Evolutionary conservation across 1,140 invertebrate species (phyloP).

Genomic region (Drosophila pectinifera): DNA sequence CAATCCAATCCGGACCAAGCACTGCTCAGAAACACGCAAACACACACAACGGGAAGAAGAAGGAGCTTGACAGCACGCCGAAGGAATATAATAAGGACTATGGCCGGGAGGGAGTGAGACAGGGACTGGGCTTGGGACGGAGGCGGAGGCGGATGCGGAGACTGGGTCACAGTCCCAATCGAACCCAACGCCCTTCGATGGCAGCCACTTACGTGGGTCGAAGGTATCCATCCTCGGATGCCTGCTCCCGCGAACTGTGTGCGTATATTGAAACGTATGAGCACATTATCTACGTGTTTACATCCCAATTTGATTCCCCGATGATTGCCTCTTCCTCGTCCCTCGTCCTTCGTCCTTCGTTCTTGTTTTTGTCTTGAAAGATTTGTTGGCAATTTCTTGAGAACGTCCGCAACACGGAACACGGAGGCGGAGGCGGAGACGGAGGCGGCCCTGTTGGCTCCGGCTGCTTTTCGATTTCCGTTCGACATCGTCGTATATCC

Average conservation of each 20-base stretch:
- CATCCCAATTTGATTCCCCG: conserved; percentile 83
- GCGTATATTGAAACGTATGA: conserved; percentile 77
- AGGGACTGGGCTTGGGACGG: too few species aligned
- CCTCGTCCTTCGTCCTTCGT: not conserved
- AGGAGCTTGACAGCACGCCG: conserved; percentile 60
- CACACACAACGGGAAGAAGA: conserved; percentile 6
- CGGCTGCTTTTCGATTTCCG: conserved; percentile 70
- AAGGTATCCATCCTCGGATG: not conserved
- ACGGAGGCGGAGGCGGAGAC: conserved; percentile 13
- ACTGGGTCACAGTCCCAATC: conserved; percentile 14
- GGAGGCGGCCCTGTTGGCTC: conserved; percentile 21
- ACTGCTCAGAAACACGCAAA: conserved; percentile 27
- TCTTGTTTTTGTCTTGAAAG: conserved; percentile 63
- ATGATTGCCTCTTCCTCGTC: conserved; percentile 55
- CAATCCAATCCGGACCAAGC: conserved; percentile 22
- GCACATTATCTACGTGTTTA: conserved; percentile 84
- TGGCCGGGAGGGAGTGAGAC: conserved; percentile 9
- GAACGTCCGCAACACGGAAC: conserved; percentile 43
- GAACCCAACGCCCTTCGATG: conserved; percentile 26
- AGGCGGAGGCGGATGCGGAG: too few species aligned
- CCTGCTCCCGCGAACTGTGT: conserved; percentile 27
- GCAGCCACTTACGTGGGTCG: conserved; percentile 49
- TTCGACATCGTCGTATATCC: conserved; percentile 57
- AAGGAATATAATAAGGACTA: conserved; percentile 64
- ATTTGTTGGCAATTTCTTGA: conserved; percentile 71